Evolutionary conservation across 2,797 vertebrate genomes (phyloP), one percentile per base, ranked within the genome.

Genomic region (Intellagama lesueurii): DNA sequence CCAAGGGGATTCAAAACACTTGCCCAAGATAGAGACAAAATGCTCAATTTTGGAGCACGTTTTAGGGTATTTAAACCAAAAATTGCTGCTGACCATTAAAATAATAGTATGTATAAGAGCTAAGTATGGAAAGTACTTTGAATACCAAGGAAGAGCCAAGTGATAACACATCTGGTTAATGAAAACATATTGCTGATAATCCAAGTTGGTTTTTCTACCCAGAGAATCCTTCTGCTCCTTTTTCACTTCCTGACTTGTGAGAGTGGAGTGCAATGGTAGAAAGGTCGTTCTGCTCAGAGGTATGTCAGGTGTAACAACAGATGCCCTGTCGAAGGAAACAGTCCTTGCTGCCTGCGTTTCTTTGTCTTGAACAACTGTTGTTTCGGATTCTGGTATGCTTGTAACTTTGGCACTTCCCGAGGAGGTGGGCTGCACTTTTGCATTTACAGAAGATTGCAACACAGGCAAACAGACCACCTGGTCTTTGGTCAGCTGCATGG

Each of bases 91-190:
- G 92, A 99, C 99, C 98, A 99, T 99, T 90, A 99, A 97, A 91
- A 99, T 98, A 79, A 99, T 98, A 44, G 99, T 99, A 95, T 99
- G 99, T 90, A 99, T 99, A 44, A 99, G 98, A 93, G 99, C 99
- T 75, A 99, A 98, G 95, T 99, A 99, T 0, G 99, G 99, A 93
- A 99, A 99, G 96, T 99, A 99, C 94, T 99, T 99, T 7, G 99
- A 99, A 96, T 99, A 99, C 99, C 99, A 99, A 0, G 99, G 99
- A 85, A 99, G 98, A 87, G 99, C 99, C 83, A 99, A 97, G 81
- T 99, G 99, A 96, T 99, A 99, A 94, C 99, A 99, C 98, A 99
- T 99, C 97, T 99, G 99, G 94, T 99, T 99, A 96, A 99, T 98
- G 95, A 99, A 99, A 92, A 99, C 98, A 44, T 99, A 99, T 96